Base-by-base conservation (phyloP, 2,113 vertebrate genomes). In the Callocephalon fimbriatum region DNA sequence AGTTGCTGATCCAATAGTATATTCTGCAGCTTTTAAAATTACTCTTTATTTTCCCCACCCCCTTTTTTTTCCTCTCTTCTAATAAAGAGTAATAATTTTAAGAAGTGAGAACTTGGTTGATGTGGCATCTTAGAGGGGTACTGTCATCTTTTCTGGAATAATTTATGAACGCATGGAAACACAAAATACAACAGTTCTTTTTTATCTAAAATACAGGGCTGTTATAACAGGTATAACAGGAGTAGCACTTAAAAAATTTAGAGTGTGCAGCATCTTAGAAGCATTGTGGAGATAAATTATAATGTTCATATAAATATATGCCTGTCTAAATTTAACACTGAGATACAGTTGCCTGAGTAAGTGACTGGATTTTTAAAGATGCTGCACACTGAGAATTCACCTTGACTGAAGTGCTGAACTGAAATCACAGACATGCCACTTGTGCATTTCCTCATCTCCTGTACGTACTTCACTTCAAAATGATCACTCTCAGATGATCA, bases 381-480 rank as follows among this genome's bases (percentile, higher is more conserved):
- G 72, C 32, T 67, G 59, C 19, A 5, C 68, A 38, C 63, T 80
- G 29, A 86, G 61, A 84, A 80, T 74, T 94, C 86, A 81, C 84
- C 68, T 94, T 96, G 88, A 74, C 81, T 95, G 77, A 86, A 93
- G 73, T 86, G 68, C 81, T 94, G 88, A 78, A n/a, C 75, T 50
- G 29, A 94, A 96, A 86, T 80, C 65, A 80, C 45, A 93, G 76
- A 45, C 86, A 73, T 58, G 27, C 59, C 67, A 66, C 80, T 91
- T 80, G 15, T 88, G 67, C 79, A 58, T 86, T 93, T 90, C 75
- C 45, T 85, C 82, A 35, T 76, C 45, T 95, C 56, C 38, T 10
- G 40, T 90, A 26, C 70, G 4, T 71, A 54, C 81, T 93, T 88
- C 51, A 85, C 50, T 92, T 94, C 40, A 92, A 83, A 91, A 75